These are phyloP conservation scores for Erinaceus europaeus DNA, from an alignment of 2,113 vertebrate genomes.

Conservation along the genomic window DNA sequence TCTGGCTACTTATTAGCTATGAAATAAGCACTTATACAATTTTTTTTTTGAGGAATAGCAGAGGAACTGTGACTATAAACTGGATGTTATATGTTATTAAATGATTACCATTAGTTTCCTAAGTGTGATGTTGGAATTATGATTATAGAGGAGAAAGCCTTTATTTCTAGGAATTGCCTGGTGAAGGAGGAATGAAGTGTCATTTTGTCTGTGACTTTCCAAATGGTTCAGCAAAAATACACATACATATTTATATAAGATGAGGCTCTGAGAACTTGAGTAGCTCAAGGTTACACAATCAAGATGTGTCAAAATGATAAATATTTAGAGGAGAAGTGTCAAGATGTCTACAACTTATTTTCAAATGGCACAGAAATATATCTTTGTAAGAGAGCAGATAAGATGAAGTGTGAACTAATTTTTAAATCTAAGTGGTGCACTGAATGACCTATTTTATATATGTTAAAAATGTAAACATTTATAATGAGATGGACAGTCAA, in stretches of 20 bases:
- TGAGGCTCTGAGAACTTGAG: slow-evolving; percentile 8
- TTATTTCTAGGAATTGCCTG: background rate
- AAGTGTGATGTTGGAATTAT: background rate
- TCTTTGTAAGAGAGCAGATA: background rate
- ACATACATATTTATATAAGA: slow-evolving; percentile 20
- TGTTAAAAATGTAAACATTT: background rate
- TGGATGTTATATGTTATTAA: background rate
- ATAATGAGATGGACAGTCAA: background rate
- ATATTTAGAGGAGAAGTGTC: slow-evolving; percentile 20
- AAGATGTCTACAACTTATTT: slow-evolving; percentile 19
- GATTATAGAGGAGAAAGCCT: background rate
- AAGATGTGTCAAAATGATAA: slow-evolving; percentile 26
- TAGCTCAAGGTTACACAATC: slow-evolving; percentile 36
- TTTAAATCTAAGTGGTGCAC: background rate
- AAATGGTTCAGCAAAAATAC: slow-evolving; percentile 6
- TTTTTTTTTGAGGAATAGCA: background rate
- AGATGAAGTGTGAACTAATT: background rate
- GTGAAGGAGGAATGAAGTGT: background rate
- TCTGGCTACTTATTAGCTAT: too few species aligned
- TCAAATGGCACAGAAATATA: background rate
- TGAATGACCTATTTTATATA: background rate
- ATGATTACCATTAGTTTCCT: background rate
- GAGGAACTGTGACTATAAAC: background rate
- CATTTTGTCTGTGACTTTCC: background rate
- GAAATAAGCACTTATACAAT: background rate